Percentiles rank a stretch among this genome's conserved stretches.
Evolutionary conservation across 2,113 vertebrate species (phyloP).

Genomic region (Tetrao urogallus): DNA sequence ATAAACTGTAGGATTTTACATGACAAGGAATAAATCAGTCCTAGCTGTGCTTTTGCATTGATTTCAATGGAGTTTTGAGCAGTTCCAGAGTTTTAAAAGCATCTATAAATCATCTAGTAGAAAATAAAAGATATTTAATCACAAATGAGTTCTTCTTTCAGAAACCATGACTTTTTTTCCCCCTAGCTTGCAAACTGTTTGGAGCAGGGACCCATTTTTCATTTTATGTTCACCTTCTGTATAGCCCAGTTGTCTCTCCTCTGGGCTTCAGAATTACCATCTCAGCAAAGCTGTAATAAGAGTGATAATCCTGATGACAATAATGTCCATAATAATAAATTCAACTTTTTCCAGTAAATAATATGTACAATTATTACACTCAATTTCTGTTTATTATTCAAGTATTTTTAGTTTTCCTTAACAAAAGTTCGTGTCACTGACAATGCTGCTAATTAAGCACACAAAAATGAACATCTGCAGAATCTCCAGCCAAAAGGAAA

Average conservation of each 20-base stretch:
- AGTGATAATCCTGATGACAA: background rate
- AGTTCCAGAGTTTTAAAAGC: background rate
- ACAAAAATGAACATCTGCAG: conserved; percentile 48
- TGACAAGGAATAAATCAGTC: conserved; percentile 1
- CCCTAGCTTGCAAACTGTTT: background rate
- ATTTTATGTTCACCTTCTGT: background rate
- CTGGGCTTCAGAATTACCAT: background rate
- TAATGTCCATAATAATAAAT: conserved; percentile 24
- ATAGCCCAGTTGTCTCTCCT: background rate
- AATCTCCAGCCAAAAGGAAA: conserved; percentile 13
- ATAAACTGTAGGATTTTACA: conserved; percentile 7
- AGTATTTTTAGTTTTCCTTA: conserved; percentile 44
- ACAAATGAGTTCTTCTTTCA: background rate
- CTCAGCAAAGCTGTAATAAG: conserved; percentile 1
- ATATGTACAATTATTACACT: conserved; percentile 20
- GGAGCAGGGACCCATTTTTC: background rate
- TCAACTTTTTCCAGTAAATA: conserved; percentile 42
- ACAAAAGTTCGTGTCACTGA: conserved; percentile 45
- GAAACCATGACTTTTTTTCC: background rate
- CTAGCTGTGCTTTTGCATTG: conserved; percentile 11
- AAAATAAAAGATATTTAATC: conserved; percentile 40
- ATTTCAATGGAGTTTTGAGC: conserved; percentile 21
- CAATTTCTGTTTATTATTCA: conserved; percentile 38
- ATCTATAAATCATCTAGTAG: conserved; percentile 12
- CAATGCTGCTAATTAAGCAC: conserved; percentile 29